phyloP scores from a whole-genome alignment of 2,797 vertebrate species.

The Gymnocypris eckloni region DNA sequence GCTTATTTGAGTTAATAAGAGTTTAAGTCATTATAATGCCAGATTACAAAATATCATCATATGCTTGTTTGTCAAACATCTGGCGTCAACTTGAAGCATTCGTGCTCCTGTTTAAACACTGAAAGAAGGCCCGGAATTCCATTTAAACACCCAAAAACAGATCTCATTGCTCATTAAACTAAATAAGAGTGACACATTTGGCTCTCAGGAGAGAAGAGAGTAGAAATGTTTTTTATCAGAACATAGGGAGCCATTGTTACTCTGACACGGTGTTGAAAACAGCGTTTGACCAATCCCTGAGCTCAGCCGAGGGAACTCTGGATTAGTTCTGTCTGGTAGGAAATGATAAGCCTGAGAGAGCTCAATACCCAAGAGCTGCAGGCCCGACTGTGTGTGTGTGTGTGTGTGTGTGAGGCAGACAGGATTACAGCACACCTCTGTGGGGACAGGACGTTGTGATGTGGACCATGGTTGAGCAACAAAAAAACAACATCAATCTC shows the following conservation, averaged over 20 bases:
- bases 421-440: slow-evolving; percentile 46
- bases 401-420: neutral
- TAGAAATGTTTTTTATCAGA: slow-evolving; percentile 44
- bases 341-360: slow-evolving; percentile 41
- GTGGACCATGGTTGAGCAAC: slow-evolving; percentile 44
- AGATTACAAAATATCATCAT: neutral
- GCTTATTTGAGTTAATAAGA: neutral
- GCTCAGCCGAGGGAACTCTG: slow-evolving; percentile 33
- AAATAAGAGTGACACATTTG: slow-evolving; percentile 27
- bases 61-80: neutral
- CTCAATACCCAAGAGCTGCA: slow-evolving; percentile 42
- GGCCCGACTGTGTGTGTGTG: neutral
- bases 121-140: neutral
- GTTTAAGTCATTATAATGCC: neutral
- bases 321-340: slow-evolving; percentile 50
- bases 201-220: slow-evolving; percentile 4
- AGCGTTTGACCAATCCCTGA: slow-evolving; percentile 35
- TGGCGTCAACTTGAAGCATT: neutral
- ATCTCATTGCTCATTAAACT: slow-evolving; percentile 12
- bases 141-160: neutral
- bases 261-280: slow-evolving; percentile 43
- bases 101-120: neutral
- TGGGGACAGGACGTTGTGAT: slow-evolving; percentile 43
- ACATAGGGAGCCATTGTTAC: slow-evolving; percentile 44
- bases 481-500: slow-evolving; percentile 39